phyloP scores from a whole-genome alignment of 2,888 invertebrate genomes.

The Eulithis prunata region DNA sequence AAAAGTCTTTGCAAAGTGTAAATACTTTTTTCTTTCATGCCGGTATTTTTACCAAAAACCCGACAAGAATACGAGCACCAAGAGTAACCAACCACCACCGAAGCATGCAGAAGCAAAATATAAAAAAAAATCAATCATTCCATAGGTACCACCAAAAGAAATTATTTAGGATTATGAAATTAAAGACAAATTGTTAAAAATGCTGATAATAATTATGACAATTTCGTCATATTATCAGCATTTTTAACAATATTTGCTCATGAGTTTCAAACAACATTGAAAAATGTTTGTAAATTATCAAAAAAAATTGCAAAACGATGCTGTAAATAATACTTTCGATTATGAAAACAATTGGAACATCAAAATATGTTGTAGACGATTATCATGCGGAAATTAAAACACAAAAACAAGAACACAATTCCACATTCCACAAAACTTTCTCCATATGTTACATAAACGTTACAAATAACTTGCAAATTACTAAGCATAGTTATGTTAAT shows the following conservation, averaged over 20 bases:
- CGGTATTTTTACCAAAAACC: not conserved
- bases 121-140: not conserved
- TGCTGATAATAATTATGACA: no score
- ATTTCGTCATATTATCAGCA: no score
- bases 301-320: not conserved
- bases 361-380: slow-evolving; percentile 12
- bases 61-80: slow-evolving; percentile 46
- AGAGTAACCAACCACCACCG: slow-evolving; percentile 60
- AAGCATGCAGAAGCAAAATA: slow-evolving; percentile 32
- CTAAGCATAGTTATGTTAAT: slow-evolving; percentile 56
- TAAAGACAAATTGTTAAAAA: not conserved
- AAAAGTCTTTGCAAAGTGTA: not conserved
- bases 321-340: not conserved
- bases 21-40: not conserved
- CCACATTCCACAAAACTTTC: slow-evolving; percentile 36
- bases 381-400: slow-evolving; percentile 25
- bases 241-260: no score
- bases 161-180: no score
- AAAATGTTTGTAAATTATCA: no score
- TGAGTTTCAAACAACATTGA: no score
- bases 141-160: not conserved
- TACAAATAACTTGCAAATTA: slow-evolving; percentile 49
- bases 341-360: slow-evolving; percentile 22
- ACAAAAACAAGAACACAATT: slow-evolving; percentile 21
- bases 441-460: slow-evolving; percentile 37